Conservation (phyloP, 2,797 vertebrate species). For the Amblyopsis hoosieri region DNA sequence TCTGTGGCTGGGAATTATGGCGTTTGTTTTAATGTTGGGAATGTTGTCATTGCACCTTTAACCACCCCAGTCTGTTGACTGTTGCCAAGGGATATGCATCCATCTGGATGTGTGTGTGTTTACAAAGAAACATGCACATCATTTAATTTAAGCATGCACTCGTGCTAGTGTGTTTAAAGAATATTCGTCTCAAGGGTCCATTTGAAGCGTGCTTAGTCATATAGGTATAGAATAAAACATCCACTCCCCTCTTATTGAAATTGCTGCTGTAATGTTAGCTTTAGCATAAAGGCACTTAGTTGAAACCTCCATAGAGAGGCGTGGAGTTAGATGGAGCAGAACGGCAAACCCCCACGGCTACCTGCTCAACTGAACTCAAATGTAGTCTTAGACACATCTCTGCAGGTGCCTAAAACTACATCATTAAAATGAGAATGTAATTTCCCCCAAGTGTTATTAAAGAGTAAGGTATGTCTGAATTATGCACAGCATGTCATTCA, state of each 20-base stretch:
- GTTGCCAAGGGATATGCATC: constrained; percentile 53
- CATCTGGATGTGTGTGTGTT: constrained; percentile 45
- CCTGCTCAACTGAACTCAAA: background rate
- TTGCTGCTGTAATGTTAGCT: constrained; percentile 2
- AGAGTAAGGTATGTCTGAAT: constrained; percentile 28
- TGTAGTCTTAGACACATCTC: background rate
- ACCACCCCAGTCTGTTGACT: constrained; percentile 41
- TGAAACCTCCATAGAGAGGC: constrained; percentile 18
- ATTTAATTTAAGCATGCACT: background rate
- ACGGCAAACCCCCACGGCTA: too few species aligned
- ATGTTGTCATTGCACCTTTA: constrained; percentile 55
- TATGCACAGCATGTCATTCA: constrained; percentile 29
- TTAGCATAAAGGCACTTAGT: constrained; percentile 13
- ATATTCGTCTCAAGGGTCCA: constrained; percentile 58
- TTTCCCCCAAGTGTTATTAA: constrained; percentile 23
- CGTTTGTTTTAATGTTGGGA: constrained; percentile 38
- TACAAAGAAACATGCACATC: constrained; percentile 7
- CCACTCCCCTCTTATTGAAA: constrained; percentile 24
- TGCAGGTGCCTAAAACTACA: constrained; percentile 15
- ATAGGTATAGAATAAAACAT: constrained; percentile 31
- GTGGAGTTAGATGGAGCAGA: background rate
- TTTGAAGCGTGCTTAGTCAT: constrained; percentile 27
- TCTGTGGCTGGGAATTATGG: background rate
- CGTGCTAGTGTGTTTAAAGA: constrained; percentile 35
- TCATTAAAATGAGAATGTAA: constrained; percentile 17